Conservation (phyloP, 2,113 vertebrate genomes). For the Tympanuchus pallidicinctus region DNA sequence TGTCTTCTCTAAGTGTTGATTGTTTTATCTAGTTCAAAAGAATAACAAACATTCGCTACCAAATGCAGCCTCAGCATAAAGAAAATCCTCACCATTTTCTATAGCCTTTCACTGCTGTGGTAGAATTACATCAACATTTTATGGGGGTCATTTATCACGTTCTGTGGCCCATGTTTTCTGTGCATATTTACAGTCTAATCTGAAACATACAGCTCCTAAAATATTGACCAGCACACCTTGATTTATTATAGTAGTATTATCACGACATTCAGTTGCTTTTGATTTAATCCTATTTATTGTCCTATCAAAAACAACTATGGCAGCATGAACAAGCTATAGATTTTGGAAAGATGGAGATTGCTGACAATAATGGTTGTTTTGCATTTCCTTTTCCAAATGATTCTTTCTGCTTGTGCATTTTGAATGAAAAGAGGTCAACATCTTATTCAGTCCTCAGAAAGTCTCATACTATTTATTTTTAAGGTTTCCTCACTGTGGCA, state of each 20-base stretch:
- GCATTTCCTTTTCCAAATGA: not conserved
- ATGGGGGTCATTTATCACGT: not conserved
- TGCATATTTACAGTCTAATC: not conserved
- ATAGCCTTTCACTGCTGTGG: not conserved
- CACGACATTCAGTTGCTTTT: not conserved
- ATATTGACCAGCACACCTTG: not conserved
- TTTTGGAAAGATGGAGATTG: not conserved
- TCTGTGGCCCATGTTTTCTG: not conserved
- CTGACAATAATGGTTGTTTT: not conserved
- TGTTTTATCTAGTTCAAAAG: not conserved
- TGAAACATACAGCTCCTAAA: not conserved
- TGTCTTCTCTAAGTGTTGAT: not conserved
- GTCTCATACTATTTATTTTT: constrained; percentile 15
- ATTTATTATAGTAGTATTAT: constrained; percentile 13
- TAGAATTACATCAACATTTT: not conserved
- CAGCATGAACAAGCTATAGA: not conserved
- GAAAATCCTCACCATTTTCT: not conserved
- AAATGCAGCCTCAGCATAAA: not conserved
- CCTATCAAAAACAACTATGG: not conserved
- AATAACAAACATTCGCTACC: not conserved
- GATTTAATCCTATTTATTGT: not conserved
- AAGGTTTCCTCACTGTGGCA: not conserved
- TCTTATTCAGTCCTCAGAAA: not conserved
- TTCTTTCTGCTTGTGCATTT: not conserved
- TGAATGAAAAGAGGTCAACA: not conserved